These are phyloP conservation scores for Myrmecobius fasciatus DNA, from an alignment of 2,113 vertebrate genomes.

Conservation along the genomic window DNA sequence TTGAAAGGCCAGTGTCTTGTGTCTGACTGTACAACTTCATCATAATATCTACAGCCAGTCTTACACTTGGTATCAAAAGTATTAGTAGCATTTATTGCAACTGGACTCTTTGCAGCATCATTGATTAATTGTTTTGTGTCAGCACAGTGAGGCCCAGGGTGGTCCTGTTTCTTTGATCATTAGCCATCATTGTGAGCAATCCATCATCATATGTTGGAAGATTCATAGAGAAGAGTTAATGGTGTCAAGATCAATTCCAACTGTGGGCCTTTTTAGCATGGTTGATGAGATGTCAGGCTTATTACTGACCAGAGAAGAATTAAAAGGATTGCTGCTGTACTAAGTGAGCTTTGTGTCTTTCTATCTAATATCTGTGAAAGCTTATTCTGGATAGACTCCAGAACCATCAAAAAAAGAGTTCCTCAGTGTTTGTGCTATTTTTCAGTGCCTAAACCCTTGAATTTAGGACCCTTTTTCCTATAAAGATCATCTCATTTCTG, in stretches of 20 bases:
- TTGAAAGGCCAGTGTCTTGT: constrained; percentile 85
- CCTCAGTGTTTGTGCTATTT: neutral
- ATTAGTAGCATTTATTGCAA: constrained; percentile 82
- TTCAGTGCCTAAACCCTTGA: neutral
- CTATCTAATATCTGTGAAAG: neutral
- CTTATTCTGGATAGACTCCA: neutral
- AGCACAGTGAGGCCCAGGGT: constrained; percentile 90
- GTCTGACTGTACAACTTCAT: constrained; percentile 83
- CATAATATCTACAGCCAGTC: constrained; percentile 81
- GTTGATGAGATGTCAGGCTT: constrained; percentile 58
- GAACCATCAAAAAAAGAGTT: neutral
- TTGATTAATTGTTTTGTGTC: constrained; percentile 89
- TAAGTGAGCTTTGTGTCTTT: neutral
- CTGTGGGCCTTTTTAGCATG: constrained; percentile 83
- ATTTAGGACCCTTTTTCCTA: neutral
- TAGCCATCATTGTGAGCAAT: constrained; percentile 89
- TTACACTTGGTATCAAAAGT: constrained; percentile 83
- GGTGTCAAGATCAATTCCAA: constrained; percentile 91
- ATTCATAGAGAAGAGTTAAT: constrained; percentile 93
- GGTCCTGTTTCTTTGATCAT: constrained; percentile 91
- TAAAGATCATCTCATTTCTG: neutral
- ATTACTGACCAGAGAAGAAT: neutral
- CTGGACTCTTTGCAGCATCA: constrained; percentile 86
- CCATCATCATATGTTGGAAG: constrained; percentile 94
- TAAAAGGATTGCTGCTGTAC: neutral